Percentiles rank a stretch among this genome's conserved stretches.
phyloP scores from a whole-genome alignment of 2,888 invertebrate species.

The Aporophyla nigra region DNA sequence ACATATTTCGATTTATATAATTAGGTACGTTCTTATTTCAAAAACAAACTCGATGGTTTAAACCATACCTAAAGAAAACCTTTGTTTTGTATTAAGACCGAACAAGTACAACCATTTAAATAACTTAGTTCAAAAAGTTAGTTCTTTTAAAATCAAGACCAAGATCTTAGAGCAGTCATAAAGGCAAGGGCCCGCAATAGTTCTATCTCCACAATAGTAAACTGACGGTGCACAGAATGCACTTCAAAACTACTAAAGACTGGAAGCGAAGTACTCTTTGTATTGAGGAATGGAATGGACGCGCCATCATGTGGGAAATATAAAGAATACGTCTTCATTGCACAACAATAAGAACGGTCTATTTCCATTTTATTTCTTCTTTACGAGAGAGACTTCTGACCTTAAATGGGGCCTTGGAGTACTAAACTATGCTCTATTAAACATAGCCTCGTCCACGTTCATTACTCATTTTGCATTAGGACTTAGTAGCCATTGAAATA shows the following conservation, averaged over 20 bases:
- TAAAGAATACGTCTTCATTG: conserved; percentile 59
- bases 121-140: background rate
- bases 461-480: conserved; percentile 49
- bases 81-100: too few relatives aligned
- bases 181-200: conserved; percentile 54
- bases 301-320: conserved; percentile 58
- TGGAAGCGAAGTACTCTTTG: conserved; percentile 60
- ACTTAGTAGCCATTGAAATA: conserved; percentile 38
- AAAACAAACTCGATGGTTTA: too few relatives aligned
- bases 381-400: conserved; percentile 41
- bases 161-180: conserved; percentile 48
- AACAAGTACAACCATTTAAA: background rate
- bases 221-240: conserved; percentile 60
- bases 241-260: conserved; percentile 67
- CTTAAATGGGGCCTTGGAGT: conserved; percentile 50
- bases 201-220: conserved; percentile 52
- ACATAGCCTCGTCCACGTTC: conserved; percentile 43
- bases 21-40: too few relatives aligned
- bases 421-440: conserved; percentile 58
- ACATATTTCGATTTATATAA: too few relatives aligned
- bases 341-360: conserved; percentile 50
- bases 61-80: too few relatives aligned
- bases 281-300: conserved; percentile 57
- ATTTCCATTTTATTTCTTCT: conserved; percentile 35
- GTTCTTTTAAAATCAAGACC: conserved; percentile 33